Evolutionary conservation across 2,113 vertebrate species (phyloP).

Genomic region (Ochotona princeps): DNA sequence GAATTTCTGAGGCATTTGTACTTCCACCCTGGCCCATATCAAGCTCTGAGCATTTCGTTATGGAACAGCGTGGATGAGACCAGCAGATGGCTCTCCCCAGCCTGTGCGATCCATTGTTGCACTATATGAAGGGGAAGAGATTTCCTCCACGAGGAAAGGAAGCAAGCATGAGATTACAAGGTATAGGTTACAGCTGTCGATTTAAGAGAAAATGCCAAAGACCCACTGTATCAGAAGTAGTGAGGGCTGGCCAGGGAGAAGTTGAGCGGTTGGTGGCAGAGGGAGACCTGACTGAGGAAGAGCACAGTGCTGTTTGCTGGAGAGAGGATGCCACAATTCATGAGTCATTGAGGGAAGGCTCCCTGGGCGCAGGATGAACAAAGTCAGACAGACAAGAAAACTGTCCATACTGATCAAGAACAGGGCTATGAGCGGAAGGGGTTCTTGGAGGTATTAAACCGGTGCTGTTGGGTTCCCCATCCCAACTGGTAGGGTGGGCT

Average conservation of each 20-base stretch:
- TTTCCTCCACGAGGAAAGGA: not conserved
- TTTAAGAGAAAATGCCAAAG: not conserved
- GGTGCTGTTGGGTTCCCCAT: too few species aligned
- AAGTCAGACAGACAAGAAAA: not conserved
- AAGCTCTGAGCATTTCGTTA: not conserved
- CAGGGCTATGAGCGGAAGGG: not conserved
- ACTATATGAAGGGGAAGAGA: not conserved
- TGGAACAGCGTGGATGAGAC: not conserved
- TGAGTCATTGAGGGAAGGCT: not conserved
- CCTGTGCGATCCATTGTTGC: rapidly evolving
- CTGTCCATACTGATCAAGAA: too few species aligned
- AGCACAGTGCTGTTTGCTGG: not conserved
- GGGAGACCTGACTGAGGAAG: not conserved
- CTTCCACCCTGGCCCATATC: not conserved
- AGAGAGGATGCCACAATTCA: not conserved
- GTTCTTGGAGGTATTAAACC: too few species aligned
- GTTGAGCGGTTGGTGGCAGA: not conserved
- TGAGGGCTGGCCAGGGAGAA: not conserved
- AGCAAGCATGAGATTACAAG: not conserved
- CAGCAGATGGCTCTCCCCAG: not conserved
- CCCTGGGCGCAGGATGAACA: not conserved
- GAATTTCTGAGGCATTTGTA: not conserved
- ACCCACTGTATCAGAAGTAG: not conserved
- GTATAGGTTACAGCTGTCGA: not conserved
- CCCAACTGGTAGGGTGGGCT: not conserved